Evolutionary conservation across 2,888 invertebrate species (phyloP).

Genomic region (Bugula neritina): DNA sequence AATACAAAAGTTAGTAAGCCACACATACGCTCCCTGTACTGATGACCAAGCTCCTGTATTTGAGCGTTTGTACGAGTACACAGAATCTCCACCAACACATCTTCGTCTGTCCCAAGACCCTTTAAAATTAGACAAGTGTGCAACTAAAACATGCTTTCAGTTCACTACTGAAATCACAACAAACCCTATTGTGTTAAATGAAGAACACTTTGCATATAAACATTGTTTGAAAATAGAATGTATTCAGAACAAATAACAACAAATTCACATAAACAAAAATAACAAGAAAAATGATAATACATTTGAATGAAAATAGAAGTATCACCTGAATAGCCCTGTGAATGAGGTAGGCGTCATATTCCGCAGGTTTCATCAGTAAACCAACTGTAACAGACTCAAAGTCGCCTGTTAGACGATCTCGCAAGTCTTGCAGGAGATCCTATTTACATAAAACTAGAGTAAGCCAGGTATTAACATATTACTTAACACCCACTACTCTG

Average conservation of each 20-base stretch:
- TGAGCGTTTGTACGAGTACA: conserved; percentile 52
- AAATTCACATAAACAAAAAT: no score
- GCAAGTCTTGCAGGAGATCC: conserved; percentile 49
- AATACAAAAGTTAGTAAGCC: no score
- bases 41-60: conserved; percentile 44
- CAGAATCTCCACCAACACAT: conserved; percentile 50
- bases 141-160: no score
- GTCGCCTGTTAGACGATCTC: conserved; percentile 50
- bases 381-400: conserved; percentile 43
- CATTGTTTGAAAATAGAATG: no score
- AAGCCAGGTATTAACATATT: no score
- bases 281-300: no score
- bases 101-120: conserved; percentile 54
- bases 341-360: conserved; percentile 50
- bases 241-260: no score
- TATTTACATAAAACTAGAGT: conserved; percentile 33
- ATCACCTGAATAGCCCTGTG: conserved; percentile 50
- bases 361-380: conserved; percentile 46
- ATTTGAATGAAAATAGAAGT: no score
- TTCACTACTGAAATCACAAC: no score
- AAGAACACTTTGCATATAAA: no score
- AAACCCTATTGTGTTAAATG: no score
- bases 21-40: conserved; percentile 49
- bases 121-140: conserved; percentile 33
- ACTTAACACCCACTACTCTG: no score